Evolutionary conservation across 1,140 invertebrate genomes (phyloP).

Genomic region (Trissolcus basalis): DNA sequence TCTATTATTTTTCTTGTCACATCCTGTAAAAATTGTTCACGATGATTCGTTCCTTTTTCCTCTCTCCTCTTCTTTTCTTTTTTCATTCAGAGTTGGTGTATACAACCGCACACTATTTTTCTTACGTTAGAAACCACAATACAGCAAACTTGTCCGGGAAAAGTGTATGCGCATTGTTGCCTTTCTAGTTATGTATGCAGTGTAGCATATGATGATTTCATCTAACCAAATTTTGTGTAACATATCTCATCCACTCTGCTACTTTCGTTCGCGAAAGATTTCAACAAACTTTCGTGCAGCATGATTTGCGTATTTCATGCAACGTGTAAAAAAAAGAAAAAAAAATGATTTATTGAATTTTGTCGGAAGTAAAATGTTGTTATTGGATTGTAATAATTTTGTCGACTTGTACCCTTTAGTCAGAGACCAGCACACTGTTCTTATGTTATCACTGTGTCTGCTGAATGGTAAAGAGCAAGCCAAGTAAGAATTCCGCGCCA

Average conservation of each 20-base stretch:
- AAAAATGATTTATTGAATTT: too few relatives aligned
- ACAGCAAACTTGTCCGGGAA: constrained; percentile 14
- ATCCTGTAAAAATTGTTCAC: constrained; percentile 3
- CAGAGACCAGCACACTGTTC: constrained; percentile 40
- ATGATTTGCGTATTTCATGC: too few relatives aligned
- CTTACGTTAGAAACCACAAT: constrained; percentile 19
- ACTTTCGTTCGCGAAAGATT: background rate
- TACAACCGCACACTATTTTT: constrained; percentile 12
- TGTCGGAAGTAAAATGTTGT: too few relatives aligned
- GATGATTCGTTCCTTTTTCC: constrained; percentile 1
- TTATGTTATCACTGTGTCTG: constrained; percentile 43
- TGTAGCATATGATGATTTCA: constrained; percentile 4
- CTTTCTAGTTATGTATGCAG: constrained; percentile 2
- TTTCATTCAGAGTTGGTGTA: constrained; percentile 12
- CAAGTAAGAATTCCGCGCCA: constrained; percentile 22
- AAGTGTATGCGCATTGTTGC: constrained; percentile 18
- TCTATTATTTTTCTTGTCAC: constrained; percentile 6
- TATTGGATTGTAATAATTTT: constrained; percentile 5
- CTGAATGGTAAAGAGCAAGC: constrained; percentile 51
- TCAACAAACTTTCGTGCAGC: too few relatives aligned
- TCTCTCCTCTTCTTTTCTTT: constrained; percentile 6
- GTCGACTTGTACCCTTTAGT: constrained; percentile 49
- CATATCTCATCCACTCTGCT: too few relatives aligned
- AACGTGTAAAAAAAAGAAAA: too few relatives aligned
- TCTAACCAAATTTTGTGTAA: too few relatives aligned